A percentile compares a stretch with the other conserved stretches of the same genome.
Conservation (phyloP, 2,113 vertebrate species). For the Xiphias gladius region DNA sequence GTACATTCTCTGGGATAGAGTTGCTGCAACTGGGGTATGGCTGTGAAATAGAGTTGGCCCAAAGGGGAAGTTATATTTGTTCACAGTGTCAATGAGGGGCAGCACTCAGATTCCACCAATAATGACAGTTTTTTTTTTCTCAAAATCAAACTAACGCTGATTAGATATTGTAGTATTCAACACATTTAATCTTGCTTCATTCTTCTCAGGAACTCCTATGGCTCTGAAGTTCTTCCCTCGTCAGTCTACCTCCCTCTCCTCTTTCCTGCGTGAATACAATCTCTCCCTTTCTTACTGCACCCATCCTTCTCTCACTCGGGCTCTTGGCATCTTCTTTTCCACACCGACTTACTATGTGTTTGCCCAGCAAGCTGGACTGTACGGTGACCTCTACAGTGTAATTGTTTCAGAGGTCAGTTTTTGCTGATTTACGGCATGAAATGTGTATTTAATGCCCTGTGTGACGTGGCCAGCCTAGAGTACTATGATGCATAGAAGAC, state of each 20-base stretch:
- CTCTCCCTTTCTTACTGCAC: constrained; percentile 90
- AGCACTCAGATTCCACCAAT: constrained; percentile 2
- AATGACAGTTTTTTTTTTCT: constrained; percentile 25
- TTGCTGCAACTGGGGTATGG: constrained; percentile 51
- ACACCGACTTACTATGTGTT: constrained; percentile 90
- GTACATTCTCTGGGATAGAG: constrained; percentile 57
- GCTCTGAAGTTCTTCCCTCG: constrained; percentile 92
- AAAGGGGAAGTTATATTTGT: constrained; percentile 68
- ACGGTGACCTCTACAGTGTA: constrained; percentile 90
- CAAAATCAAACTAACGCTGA: not conserved
- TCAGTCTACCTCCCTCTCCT: constrained; percentile 80
- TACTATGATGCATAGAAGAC: no score
- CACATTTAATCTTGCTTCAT: constrained; percentile 19
- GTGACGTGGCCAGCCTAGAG: not conserved
- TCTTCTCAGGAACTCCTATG: constrained; percentile 86
- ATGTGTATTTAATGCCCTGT: not conserved
- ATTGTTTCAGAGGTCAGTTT: constrained; percentile 86
- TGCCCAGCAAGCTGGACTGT: constrained; percentile 89
- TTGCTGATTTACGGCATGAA: constrained; percentile 11
- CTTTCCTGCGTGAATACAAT: constrained; percentile 92
- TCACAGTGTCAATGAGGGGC: constrained; percentile 56
- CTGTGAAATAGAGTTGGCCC: constrained; percentile 49
- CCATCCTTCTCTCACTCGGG: constrained; percentile 88
- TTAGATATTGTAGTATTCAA: constrained; percentile 1
- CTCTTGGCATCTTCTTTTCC: constrained; percentile 90